These are phyloP conservation scores for Euura saliciscinereae DNA, from an alignment of 1,140 invertebrate genomes.

Conservation along the genomic window DNA sequence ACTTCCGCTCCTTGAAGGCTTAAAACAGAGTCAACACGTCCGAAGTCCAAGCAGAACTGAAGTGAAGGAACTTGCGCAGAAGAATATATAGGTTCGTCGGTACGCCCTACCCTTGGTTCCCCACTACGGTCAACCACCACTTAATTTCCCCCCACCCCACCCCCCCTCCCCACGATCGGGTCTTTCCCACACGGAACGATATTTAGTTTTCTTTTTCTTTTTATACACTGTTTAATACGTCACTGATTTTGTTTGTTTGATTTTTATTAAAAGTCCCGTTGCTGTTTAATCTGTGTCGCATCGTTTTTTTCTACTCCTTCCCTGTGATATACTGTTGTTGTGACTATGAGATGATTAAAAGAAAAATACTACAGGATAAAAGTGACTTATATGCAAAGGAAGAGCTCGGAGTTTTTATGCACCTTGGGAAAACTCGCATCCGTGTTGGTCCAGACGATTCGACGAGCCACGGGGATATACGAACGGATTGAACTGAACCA, in stretches of 20 bases:
- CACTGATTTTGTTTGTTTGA: background rate
- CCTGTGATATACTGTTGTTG: background rate
- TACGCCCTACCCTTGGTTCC: background rate
- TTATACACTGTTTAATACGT: background rate
- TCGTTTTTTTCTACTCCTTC: background rate
- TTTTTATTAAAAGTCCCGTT: background rate
- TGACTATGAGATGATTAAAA: too few species aligned
- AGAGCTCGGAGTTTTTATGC: background rate
- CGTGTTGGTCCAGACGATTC: background rate
- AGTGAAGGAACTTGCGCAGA: conserved; percentile 23
- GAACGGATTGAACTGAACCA: background rate
- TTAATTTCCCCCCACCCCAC: background rate
- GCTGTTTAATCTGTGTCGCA: background rate
- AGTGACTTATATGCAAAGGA: background rate
- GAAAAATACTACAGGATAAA: too few species aligned
- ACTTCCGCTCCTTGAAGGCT: conserved; percentile 45
- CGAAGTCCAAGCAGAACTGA: conserved; percentile 50
- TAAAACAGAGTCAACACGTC: conserved; percentile 35
- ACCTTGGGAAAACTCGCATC: background rate
- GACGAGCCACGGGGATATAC: background rate
- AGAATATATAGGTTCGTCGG: conserved; percentile 22
- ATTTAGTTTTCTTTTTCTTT: background rate
- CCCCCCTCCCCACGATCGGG: too few species aligned
- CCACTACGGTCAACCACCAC: background rate
- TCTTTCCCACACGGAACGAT: background rate